Evolutionary conservation across 1,140 invertebrate species (phyloP).

Genomic region (Oedothorax gibbosus): DNA sequence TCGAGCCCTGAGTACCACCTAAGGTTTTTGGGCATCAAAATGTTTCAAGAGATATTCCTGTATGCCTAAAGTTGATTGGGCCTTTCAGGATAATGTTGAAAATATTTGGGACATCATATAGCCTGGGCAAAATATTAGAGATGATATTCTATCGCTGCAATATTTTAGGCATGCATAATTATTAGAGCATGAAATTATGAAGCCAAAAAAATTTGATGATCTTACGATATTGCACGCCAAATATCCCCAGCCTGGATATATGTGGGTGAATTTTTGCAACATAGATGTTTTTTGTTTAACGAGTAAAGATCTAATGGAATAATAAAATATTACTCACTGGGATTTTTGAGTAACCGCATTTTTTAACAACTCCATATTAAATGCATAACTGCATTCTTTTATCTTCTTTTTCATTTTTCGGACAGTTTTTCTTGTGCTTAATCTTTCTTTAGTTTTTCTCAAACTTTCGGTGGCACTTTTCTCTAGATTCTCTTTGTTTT

Average conservation of each 20-base stretch:
- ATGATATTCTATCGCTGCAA: no score
- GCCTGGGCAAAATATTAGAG: no score
- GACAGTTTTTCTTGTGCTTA: slow-evolving; percentile 4
- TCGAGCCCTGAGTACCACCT: no score
- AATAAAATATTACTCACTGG: not conserved
- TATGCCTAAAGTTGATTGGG: no score
- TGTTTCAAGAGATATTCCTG: no score
- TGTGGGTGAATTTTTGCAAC: not conserved
- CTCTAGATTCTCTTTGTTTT: slow-evolving; percentile 34
- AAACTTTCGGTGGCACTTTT: slow-evolving; percentile 7
- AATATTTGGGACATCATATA: no score
- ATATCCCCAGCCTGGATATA: no score
- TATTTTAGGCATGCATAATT: not conserved
- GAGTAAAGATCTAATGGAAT: not conserved
- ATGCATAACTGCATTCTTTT: not conserved
- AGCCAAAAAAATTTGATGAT: not conserved
- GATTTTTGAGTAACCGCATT: not conserved
- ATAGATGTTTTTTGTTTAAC: not conserved
- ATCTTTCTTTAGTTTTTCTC: slow-evolving; percentile 6
- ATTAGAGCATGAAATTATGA: not conserved
- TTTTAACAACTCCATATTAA: slow-evolving; percentile 17
- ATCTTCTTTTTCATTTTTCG: slow-evolving; percentile 3
- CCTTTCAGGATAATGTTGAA: no score
- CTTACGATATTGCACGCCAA: no score
- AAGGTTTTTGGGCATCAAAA: no score